phyloP scores from a whole-genome alignment of 2,888 invertebrate genomes.

The Lissocephala sabroskyi region DNA sequence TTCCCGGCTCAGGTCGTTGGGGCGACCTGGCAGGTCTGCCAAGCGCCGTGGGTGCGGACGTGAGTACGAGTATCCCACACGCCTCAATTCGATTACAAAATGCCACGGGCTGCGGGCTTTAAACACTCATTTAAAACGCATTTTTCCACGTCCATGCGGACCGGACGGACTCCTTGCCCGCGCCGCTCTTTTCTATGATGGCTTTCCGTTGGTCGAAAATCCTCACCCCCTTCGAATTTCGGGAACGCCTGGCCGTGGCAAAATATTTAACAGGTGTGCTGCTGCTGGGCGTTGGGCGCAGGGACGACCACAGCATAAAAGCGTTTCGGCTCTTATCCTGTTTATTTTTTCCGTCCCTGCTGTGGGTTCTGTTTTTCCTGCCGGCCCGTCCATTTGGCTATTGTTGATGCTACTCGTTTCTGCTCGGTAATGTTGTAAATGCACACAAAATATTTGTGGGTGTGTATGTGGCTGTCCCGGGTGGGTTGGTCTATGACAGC shows the following conservation, averaged over 20 bases:
- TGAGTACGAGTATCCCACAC: constrained; percentile 17
- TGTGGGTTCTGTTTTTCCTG: neutral
- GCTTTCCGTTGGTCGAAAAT: neutral
- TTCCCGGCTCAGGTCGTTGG: no score
- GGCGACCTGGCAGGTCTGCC: neutral
- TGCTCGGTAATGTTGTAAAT: neutral
- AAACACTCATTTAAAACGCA: constrained; percentile 34
- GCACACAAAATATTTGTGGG: no score
- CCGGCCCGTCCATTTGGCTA: neutral
- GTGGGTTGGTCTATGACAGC: neutral
- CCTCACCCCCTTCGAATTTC: no score
- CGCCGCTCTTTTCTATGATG: neutral
- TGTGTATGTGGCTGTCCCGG: no score
- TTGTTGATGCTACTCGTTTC: neutral
- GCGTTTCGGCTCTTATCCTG: constrained; percentile 6
- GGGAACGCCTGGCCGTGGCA: neutral
- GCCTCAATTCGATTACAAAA: constrained; percentile 23
- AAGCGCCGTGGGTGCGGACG: neutral
- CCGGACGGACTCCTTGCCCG: neutral
- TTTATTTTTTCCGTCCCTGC: constrained; percentile 3
- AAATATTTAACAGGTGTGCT: constrained; percentile 15
- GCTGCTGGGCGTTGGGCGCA: neutral
- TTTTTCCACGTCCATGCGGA: constrained; percentile 22
- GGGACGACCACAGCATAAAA: constrained; percentile 7
- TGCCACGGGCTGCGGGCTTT: constrained; percentile 27